Conservation (phyloP, 1,140 invertebrate species). For the Bacillus rossius region DNA sequence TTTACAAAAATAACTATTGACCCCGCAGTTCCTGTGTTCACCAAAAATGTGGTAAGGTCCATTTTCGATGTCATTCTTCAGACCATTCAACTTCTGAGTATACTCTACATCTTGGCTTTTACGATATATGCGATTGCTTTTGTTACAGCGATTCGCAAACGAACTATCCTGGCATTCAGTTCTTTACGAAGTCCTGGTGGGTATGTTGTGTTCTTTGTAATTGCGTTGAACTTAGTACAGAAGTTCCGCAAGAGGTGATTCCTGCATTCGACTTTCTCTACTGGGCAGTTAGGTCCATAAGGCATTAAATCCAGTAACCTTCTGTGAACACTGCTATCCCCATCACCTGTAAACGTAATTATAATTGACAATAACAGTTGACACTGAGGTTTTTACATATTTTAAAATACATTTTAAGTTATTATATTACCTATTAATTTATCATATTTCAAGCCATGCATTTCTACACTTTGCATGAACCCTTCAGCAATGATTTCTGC, state of each 20-base stretch:
- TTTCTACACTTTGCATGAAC: background rate
- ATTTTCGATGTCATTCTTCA: conserved; percentile 31
- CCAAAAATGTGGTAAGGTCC: conserved; percentile 35
- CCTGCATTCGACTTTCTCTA: conserved; percentile 33
- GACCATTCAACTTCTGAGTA: conserved; percentile 12
- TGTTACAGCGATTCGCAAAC: too few species aligned
- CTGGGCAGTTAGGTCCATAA: conserved; percentile 13
- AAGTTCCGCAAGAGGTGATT: conserved; percentile 34
- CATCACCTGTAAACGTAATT: conserved; percentile 8
- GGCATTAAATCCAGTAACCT: conserved; percentile 11
- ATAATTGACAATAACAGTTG: too few species aligned
- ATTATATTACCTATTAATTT: background rate
- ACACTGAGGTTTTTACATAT: too few species aligned
- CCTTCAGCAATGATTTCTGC: background rate
- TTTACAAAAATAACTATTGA: conserved; percentile 23
- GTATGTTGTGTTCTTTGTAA: conserved; percentile 9
- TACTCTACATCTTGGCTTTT: conserved; percentile 6
- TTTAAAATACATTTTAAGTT: too few species aligned
- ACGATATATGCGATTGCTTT: conserved; percentile 12
- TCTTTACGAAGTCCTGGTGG: background rate
- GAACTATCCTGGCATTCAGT: conserved; percentile 1
- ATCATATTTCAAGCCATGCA: conserved; percentile 3
- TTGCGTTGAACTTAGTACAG: conserved; percentile 20
- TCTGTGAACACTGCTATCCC: conserved; percentile 13
- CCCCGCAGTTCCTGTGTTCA: conserved; percentile 30